phyloP scores from a whole-genome alignment of 2,797 vertebrate genomes.

The Botia almorhae region DNA sequence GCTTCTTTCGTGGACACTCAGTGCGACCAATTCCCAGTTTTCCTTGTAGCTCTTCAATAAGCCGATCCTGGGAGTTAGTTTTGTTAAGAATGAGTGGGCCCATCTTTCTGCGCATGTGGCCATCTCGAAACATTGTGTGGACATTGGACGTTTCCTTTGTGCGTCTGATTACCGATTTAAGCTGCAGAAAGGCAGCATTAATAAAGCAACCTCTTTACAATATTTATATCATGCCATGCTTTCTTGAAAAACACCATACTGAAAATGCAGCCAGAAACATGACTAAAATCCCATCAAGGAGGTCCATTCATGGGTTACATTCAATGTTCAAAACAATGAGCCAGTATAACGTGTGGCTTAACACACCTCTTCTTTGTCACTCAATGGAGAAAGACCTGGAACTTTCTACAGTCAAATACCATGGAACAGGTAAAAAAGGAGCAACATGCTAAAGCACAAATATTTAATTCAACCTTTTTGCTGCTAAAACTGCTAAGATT shows the following conservation, averaged over 20 bases:
- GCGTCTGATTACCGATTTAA: constrained; percentile 94
- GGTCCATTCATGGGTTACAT: not conserved
- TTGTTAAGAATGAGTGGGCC: constrained; percentile 90
- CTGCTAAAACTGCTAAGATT: not conserved
- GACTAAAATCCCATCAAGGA: not conserved
- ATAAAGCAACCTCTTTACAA: not conserved
- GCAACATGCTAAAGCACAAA: constrained; percentile 6
- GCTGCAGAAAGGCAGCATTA: constrained; percentile 74
- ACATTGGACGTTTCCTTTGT: constrained; percentile 91
- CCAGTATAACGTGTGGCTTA: not conserved
- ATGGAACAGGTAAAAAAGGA: not conserved
- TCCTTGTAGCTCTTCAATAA: constrained; percentile 92
- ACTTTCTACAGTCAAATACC: not conserved
- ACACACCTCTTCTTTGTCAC: not conserved
- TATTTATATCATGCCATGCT: constrained; percentile 6
- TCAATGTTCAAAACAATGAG: not conserved
- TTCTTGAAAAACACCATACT: not conserved
- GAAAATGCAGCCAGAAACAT: not conserved
- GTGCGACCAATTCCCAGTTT: constrained; percentile 86
- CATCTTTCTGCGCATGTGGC: constrained; percentile 84
- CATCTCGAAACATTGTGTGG: constrained; percentile 93
- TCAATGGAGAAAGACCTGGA: not conserved
- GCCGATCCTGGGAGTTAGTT: constrained; percentile 87
- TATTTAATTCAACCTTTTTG: not conserved
- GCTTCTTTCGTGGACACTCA: constrained; percentile 75